A percentile compares a stretch with the other conserved stretches of the same genome.
phyloP scores from a whole-genome alignment of 2,888 invertebrate species.

The Hemaris fuciformis region DNA sequence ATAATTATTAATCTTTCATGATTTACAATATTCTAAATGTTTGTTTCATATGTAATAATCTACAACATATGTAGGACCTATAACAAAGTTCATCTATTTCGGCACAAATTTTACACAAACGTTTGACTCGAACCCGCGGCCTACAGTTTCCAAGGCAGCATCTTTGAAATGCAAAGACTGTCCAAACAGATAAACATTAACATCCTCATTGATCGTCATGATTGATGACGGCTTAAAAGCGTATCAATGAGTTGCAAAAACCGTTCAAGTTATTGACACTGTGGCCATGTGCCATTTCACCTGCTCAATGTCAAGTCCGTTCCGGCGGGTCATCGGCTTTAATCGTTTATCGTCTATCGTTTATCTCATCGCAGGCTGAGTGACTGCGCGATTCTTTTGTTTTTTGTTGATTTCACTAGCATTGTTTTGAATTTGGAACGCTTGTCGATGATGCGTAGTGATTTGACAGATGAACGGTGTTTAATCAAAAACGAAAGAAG shows the following conservation, averaged over 20 bases:
- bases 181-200: background rate
- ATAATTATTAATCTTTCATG: no score
- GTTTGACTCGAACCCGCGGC: no score
- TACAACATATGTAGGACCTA: no score
- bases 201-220: background rate
- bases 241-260: slow-evolving; percentile 21
- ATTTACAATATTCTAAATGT: no score
- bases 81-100: no score
- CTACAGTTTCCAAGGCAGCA: no score
- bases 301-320: slow-evolving; percentile 54
- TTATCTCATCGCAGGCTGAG: background rate
- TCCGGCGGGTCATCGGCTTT: slow-evolving; percentile 25
- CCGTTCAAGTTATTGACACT: slow-evolving; percentile 45
- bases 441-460: background rate
- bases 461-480: no score
- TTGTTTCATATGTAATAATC: no score
- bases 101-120: no score
- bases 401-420: slow-evolving; percentile 16
- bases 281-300: slow-evolving; percentile 43
- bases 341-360: slow-evolving; percentile 15
- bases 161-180: no score
- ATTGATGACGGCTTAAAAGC: background rate
- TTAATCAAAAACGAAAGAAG: no score
- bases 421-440: background rate
- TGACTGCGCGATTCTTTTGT: slow-evolving; percentile 2